Base-by-base conservation (phyloP, 2,797 vertebrate species). In the Enteromius fasciolatus region DNA sequence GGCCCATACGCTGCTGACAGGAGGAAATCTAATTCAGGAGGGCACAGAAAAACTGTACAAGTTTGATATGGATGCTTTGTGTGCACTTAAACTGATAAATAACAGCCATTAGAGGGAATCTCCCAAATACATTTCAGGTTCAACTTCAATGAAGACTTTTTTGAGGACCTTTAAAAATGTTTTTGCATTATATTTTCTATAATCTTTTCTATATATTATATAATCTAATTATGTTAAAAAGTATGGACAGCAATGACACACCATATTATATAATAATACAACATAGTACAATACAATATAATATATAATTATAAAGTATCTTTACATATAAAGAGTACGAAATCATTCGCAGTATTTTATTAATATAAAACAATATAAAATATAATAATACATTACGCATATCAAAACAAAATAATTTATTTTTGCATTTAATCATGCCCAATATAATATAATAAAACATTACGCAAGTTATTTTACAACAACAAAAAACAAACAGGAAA, bases 21-120 rank as follows among this genome's bases (percentile, higher is more conserved):
- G 25, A 54, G 28, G 61, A 72, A 79, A 83, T 31, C 18, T 7
- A 36, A 25, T 75, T 31, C 70, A 75, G 20, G 17, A 75, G 14
- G 10, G 23, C 15, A 5, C 1, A 25, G 1, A 31, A 23, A 8
- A 61, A 67, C 50, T 15, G n/a, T 17, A 7, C 15, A n/a, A 39
- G 33, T 48, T 25, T 41, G 50, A 67, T 33, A 73, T n/a, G 23
- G 39, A 25, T 39, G 67, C 78, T n/a, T 52, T 28, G 73, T 50
- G 31, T 28, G 23, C 15, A 67, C 14, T 25, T 77, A 41, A 57
- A 75, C 52, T 10, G 33, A 75, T 18, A 20, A 76, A 41, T 23
- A 31, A 25, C 33, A 5, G 31, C 17, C 15, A 57, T 9, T 12
- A n/a, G 5, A 2, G 8, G 2, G 25, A 9, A 54, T 15, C 28